A percentile compares a stretch with the other conserved stretches of the same genome.
phyloP scores from a whole-genome alignment of 2,888 invertebrate genomes.

The Rhagonycha fulva region DNA sequence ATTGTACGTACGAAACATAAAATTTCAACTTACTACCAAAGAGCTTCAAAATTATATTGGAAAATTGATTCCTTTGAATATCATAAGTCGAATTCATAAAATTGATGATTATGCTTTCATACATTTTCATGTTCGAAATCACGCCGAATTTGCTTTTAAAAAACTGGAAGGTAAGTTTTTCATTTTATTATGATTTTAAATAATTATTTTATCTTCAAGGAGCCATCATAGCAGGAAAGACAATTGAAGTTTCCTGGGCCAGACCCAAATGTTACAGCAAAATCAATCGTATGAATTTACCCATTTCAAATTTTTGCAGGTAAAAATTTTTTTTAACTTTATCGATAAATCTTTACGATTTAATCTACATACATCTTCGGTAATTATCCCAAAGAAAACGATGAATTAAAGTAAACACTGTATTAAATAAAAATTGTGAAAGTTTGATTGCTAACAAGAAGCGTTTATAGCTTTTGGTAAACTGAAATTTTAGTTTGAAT shows the following conservation, averaged over 20 bases:
- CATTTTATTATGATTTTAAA: neutral
- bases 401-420: too few relatives aligned
- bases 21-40: neutral
- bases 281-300: conserved; percentile 28
- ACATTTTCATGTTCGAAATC: conserved; percentile 57
- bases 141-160: conserved; percentile 53
- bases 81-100: conserved; percentile 57
- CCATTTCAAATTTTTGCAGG: conserved; percentile 45
- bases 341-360: neutral
- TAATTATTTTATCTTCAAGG: neutral
- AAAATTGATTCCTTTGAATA: conserved; percentile 33
- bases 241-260: conserved; percentile 46
- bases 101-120: conserved; percentile 63
- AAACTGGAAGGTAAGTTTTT: conserved; percentile 43
- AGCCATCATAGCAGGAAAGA: conserved; percentile 24
- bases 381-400: too few relatives aligned
- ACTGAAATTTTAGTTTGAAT: too few relatives aligned
- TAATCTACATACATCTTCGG: neutral
- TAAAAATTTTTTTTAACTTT: conserved; percentile 28
- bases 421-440: too few relatives aligned
- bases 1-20: neutral
- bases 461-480: too few relatives aligned
- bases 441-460: too few relatives aligned
- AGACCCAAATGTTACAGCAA: conserved; percentile 45
- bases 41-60: neutral